phyloP scores from a whole-genome alignment of 2,797 vertebrate genomes.

The Rhinella marina region DNA sequence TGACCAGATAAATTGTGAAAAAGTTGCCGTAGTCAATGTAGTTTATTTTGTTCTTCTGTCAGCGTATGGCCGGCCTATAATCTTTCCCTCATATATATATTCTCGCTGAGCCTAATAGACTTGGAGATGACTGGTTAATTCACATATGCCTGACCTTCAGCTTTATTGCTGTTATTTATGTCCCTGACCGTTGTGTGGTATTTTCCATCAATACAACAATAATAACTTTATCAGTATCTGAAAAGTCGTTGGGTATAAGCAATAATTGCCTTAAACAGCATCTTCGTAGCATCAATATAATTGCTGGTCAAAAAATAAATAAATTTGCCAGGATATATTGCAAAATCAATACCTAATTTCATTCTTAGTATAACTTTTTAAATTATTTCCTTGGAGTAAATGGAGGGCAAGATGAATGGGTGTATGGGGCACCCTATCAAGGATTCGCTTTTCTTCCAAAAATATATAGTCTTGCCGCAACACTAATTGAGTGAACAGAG shows the following conservation, averaged over 20 bases:
- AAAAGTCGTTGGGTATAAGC: slow-evolving; percentile 45
- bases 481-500: slow-evolving; percentile 32
- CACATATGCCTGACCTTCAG: slow-evolving; percentile 52
- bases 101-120: neutral
- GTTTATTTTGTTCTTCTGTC: slow-evolving; percentile 14
- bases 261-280: slow-evolving; percentile 57
- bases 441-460: slow-evolving; percentile 36
- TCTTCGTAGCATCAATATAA: slow-evolving; percentile 58
- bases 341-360: slow-evolving; percentile 62
- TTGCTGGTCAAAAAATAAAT: slow-evolving; percentile 50
- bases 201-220: slow-evolving; percentile 59
- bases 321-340: slow-evolving; percentile 53
- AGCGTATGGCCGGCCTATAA: neutral
- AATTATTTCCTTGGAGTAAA: slow-evolving; percentile 51
- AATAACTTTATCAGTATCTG: slow-evolving; percentile 60
- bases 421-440: slow-evolving; percentile 17
- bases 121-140: slow-evolving; percentile 16
- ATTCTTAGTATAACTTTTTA: slow-evolving; percentile 58
- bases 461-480: slow-evolving; percentile 23
- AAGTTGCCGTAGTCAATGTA: neutral
- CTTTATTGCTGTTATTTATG: slow-evolving; percentile 55
- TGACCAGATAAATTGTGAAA: neutral
- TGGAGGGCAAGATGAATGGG: slow-evolving; percentile 43
- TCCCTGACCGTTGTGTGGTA: neutral
- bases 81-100: neutral